Percentiles rank a stretch among this genome's conserved stretches.
Conservation (phyloP, 2,113 vertebrate genomes). For the Prolemur simus region DNA sequence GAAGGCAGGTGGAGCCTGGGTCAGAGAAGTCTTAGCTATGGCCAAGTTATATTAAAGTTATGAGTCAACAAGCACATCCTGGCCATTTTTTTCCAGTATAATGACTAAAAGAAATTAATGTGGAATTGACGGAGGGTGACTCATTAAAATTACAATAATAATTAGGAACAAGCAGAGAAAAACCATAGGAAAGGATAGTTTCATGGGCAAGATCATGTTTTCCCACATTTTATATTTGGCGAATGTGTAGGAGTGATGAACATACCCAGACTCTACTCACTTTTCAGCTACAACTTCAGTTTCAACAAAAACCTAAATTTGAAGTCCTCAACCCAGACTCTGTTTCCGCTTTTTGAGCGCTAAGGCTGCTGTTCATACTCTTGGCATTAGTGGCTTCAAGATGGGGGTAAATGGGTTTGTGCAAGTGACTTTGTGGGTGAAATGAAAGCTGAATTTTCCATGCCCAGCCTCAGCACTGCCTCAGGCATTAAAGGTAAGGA, state of each 20-base stretch:
- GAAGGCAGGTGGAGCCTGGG: constrained; percentile 51
- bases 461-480: not conserved
- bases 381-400: not conserved
- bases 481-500: not conserved
- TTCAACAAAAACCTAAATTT: constrained; percentile 37
- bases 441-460: constrained; percentile 34
- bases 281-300: not conserved
- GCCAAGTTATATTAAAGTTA: constrained; percentile 73
- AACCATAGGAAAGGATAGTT: constrained; percentile 74
- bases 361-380: not conserved
- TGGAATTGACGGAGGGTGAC: constrained; percentile 72
- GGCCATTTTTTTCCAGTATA: constrained; percentile 43
- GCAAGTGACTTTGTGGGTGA: not conserved
- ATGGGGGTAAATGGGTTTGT: not conserved
- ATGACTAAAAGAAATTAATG: constrained; percentile 76
- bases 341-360: not conserved
- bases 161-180: constrained; percentile 80
- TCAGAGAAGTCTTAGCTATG: constrained; percentile 75
- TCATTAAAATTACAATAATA: constrained; percentile 80
- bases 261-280: not conserved
- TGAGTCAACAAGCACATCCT: constrained; percentile 56
- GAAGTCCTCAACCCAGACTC: not conserved
- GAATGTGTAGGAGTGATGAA: constrained; percentile 34
- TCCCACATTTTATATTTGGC: constrained; percentile 55
- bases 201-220: constrained; percentile 37